phyloP scores from a whole-genome alignment of 2,888 invertebrate genomes.

The Gonocerus acuteangulatus region DNA sequence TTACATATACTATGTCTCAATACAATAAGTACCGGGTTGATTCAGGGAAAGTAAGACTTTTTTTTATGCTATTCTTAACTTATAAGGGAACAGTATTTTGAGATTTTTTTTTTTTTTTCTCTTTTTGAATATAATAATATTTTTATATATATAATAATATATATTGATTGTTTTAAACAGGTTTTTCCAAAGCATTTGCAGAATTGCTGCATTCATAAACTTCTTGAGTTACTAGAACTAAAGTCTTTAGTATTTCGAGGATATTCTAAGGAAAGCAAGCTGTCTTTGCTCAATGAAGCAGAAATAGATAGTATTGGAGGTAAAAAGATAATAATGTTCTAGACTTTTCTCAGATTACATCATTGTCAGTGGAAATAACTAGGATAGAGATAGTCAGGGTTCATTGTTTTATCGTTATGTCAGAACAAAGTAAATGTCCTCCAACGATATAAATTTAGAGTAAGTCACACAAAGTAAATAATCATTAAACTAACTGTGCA shows the following conservation, averaged over 20 bases:
- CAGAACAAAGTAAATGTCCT: too few relatives aligned
- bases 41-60: conserved; percentile 16
- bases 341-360: not conserved
- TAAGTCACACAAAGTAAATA: too few relatives aligned
- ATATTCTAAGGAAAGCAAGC: conserved; percentile 17
- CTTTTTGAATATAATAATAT: not conserved
- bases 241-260: conserved; percentile 33
- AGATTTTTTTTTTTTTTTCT: too few relatives aligned
- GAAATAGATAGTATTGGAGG: conserved; percentile 38
- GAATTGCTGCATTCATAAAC: conserved; percentile 35
- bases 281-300: conserved; percentile 33
- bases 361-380: too few relatives aligned
- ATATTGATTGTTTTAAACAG: conserved; percentile 12
- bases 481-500: too few relatives aligned
- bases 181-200: conserved; percentile 37
- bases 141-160: not conserved
- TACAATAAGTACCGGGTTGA: conserved; percentile 18
- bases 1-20: conserved; percentile 28
- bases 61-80: not conserved
- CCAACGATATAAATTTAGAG: too few relatives aligned
- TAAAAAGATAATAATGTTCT: conserved; percentile 5
- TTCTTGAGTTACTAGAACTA: conserved; percentile 34
- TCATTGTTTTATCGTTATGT: too few relatives aligned
- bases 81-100: too few relatives aligned
- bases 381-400: too few relatives aligned